Percentiles rank a stretch among this genome's conserved stretches.
Conservation (phyloP, 2,113 vertebrate species). For the Epinephelus fuscoguttatus region DNA sequence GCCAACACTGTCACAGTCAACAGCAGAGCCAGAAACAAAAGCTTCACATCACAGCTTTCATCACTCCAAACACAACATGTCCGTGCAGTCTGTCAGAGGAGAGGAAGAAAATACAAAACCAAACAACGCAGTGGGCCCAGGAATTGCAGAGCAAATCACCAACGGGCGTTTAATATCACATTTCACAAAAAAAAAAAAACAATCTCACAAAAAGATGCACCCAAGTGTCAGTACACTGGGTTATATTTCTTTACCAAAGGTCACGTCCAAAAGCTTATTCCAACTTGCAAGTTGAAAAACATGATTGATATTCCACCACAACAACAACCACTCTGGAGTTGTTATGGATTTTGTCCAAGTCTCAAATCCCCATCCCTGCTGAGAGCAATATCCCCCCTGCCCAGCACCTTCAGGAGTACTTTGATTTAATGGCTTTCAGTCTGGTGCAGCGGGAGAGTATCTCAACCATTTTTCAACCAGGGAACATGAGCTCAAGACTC, state of each 20-base stretch:
- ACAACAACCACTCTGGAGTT: constrained; percentile 31
- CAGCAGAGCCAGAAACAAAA: constrained; percentile 24
- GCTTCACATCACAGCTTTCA: constrained; percentile 13
- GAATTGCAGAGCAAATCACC: not conserved
- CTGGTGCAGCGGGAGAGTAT: constrained; percentile 12
- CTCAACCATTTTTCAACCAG: constrained; percentile 30
- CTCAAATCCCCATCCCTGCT: constrained; percentile 49
- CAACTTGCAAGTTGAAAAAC: constrained; percentile 28
- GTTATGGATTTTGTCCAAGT: constrained; percentile 50
- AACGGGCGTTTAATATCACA: not conserved
- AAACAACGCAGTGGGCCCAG: not conserved
- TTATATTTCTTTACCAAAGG: constrained; percentile 27
- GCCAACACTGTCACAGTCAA: constrained; percentile 21
- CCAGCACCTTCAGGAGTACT: constrained; percentile 30
- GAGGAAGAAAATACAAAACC: not conserved
- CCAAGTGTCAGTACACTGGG: not conserved
- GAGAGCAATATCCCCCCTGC: constrained; percentile 34
- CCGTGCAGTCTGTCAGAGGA: constrained; percentile 9
- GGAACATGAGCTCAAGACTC: not conserved
- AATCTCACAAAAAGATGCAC: constrained; percentile 20
- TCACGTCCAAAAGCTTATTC: constrained; percentile 31
- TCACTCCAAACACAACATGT: constrained; percentile 18
- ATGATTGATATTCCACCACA: constrained; percentile 53
- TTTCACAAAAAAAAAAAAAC: not conserved
- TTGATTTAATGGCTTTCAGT: constrained; percentile 45